These are phyloP conservation scores for Thecophora atra DNA, from an alignment of 2,888 invertebrate species.

Conservation along the genomic window DNA sequence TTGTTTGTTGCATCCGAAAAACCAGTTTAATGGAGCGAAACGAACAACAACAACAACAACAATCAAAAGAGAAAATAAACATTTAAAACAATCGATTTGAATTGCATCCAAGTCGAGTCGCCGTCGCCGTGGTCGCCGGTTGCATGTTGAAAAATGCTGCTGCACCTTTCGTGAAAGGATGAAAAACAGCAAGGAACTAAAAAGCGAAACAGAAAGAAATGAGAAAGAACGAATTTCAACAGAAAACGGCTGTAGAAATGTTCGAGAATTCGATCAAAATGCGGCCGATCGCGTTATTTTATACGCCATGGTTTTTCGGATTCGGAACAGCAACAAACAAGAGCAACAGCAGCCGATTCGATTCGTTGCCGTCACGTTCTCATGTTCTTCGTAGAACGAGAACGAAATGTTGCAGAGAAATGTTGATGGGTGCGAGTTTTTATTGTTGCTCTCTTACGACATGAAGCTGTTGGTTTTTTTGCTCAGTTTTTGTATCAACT, in stretches of 20 bases:
- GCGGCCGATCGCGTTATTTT: not conserved
- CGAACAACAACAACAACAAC: constrained; percentile 25
- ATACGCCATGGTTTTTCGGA: not conserved
- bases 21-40: constrained; percentile 11
- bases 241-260: not conserved
- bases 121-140: not conserved
- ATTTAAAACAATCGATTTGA: constrained; percentile 28
- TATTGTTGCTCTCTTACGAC: not conserved
- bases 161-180: not conserved
- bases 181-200: not conserved
- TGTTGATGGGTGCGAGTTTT: not conserved
- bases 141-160: not conserved
- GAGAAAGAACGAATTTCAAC: not conserved
- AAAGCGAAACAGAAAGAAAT: not conserved
- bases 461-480: not conserved
- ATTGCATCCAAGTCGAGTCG: constrained; percentile 29
- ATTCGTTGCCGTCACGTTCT: too few relatives aligned
- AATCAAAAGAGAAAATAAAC: not conserved
- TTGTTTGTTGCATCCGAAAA: not conserved
- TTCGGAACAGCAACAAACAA: not conserved
- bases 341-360: constrained; percentile 6
- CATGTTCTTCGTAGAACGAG: not conserved
- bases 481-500: not conserved
- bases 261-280: not conserved
- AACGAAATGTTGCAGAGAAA: constrained; percentile 17